Base-by-base conservation (phyloP, 2,113 vertebrate species). In the Protomyctophum bolini region DNA sequence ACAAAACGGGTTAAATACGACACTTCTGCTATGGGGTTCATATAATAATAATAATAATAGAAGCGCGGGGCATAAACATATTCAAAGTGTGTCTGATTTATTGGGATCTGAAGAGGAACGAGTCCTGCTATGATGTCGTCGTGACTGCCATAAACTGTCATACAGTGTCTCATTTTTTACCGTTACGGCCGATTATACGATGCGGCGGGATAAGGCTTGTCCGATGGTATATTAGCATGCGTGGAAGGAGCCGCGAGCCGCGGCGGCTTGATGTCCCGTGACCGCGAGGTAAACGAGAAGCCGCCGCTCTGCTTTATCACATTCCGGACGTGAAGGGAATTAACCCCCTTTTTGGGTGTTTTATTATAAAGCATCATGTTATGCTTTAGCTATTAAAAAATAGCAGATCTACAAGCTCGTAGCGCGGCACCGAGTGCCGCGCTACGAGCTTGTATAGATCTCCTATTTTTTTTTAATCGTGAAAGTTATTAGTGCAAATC, bases 181-280 rank as follows among this genome's bases (percentile, higher is more conserved):
- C 90, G 88, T 88, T 91, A 88, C 88, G 85, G 87, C 87, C 90
- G 90, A 91, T 92, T 90, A 91, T 90, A 91, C 82, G 88, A 89
- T 73, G 21, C 21, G 81, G 85, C 83, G 83, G n/a, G n/a, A n/a
- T n/a, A n/a, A 83, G 84, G 83, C 80, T 85, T 78, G 87, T 49
- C 73, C 72, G 70, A 79, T 79, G 84, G 81, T 89, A 89, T 86
- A 90, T 88, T 90, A 89, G 85, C 87, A 87, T 91, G 88, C 78
- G 50, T 62, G 64, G 86, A 89, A 89, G 74, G 89, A 87, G 88
- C 85, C 86, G 85, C 87, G 89, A 87, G 88, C 85, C 86, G 85
- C 87, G 82, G 81, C 21, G 78, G 88, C 83, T 83, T 54, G 78
- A 82, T 81, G 87, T 83, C 84, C 83, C 62, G 76, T 81, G 87